These are phyloP conservation scores for Eptatretus burgeri DNA, from an alignment of 2,113 vertebrate species.

Conservation along the genomic window DNA sequence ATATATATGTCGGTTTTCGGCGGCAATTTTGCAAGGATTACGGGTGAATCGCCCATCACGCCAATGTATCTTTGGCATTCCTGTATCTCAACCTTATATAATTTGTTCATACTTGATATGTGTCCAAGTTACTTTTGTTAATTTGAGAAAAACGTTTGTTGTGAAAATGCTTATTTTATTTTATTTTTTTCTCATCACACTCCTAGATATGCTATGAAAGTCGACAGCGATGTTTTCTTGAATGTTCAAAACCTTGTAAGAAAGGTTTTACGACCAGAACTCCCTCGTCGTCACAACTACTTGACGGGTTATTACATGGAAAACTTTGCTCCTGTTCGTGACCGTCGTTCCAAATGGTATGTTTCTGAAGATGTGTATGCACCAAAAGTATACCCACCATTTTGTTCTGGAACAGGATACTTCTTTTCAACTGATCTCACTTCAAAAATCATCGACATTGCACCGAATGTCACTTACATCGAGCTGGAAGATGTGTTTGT, in stretches of 20 bases:
- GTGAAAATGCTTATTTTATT: no score
- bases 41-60: no score
- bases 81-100: no score
- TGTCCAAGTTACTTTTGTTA: no score
- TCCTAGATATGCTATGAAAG: conserved; percentile 11
- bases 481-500: conserved; percentile 35
- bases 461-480: conserved; percentile 13
- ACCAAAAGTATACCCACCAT: conserved; percentile 10
- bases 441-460: conserved; percentile 12
- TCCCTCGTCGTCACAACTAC: conserved; percentile 9
- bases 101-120: no score
- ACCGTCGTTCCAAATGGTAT: conserved; percentile 17
- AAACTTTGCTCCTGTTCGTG: not conserved
- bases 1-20: no score
- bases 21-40: no score
- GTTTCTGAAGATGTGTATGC: conserved; percentile 10
- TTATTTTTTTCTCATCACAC: no score
- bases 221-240: conserved; percentile 24
- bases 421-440: conserved; percentile 19
- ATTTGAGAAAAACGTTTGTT: no score
- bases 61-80: no score
- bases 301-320: conserved; percentile 13
- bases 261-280: conserved; percentile 10
- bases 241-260: conserved; percentile 17
- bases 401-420: conserved; percentile 24